Conservation (phyloP, 2,113 vertebrate genomes). For the Larimichthys polyactis region DNA sequence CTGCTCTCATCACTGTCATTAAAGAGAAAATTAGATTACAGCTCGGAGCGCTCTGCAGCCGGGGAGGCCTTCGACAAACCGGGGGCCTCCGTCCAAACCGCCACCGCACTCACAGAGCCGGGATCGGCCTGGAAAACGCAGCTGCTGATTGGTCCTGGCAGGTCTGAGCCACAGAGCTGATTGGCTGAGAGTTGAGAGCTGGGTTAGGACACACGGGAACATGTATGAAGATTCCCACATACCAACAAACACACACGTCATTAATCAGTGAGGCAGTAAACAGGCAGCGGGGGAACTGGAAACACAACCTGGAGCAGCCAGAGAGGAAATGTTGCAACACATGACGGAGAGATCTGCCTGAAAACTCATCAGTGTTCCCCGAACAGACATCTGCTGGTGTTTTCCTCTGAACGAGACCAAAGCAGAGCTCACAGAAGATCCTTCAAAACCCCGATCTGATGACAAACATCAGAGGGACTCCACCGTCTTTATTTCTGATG, state of each 20-base stretch:
- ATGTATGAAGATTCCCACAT: neutral
- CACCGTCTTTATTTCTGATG: too few species aligned
- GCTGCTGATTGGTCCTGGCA: conserved; percentile 6
- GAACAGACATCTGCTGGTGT: neutral
- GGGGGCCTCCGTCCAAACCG: neutral
- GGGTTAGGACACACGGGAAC: neutral
- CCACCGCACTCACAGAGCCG: neutral
- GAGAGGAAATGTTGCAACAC: neutral
- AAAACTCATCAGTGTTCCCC: neutral
- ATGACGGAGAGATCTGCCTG: neutral
- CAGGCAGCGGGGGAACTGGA: neutral
- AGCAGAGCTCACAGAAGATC: too few species aligned
- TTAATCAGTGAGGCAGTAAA: neutral
- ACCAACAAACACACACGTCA: neutral
- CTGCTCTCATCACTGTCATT: conserved; percentile 37
- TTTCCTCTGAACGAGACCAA: neutral
- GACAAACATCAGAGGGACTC: too few species aligned
- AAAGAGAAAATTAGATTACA: conserved; percentile 46
- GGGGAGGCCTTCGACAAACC: neutral
- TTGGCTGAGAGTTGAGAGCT: conserved; percentile 18
- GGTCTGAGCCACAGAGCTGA: neutral
- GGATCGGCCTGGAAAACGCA: conserved; percentile 9
- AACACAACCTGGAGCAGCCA: neutral
- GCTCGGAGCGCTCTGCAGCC: neutral
- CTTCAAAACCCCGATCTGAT: too few species aligned